These are phyloP conservation scores for Australoheros scitulus DNA, from an alignment of 2,113 vertebrate species.

Conservation along the genomic window DNA sequence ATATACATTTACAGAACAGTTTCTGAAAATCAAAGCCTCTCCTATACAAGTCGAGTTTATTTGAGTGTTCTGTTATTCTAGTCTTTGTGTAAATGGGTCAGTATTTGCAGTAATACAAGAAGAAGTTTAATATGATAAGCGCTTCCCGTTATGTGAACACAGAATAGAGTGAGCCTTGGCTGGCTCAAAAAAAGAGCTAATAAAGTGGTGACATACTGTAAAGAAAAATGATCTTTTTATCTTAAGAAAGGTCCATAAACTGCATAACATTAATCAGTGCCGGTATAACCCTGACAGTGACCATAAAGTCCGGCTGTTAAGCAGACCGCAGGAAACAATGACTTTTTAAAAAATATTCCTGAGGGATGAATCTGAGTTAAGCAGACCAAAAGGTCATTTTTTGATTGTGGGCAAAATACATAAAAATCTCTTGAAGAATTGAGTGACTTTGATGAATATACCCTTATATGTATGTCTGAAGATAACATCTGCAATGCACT, in stretches of 20 bases:
- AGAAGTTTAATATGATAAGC: conserved; percentile 7
- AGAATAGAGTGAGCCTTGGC: background rate
- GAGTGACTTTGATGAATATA: background rate
- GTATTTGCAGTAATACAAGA: background rate
- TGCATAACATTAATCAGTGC: conserved; percentile 39
- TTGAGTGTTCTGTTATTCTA: conserved; percentile 2
- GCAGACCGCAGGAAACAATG: conserved; percentile 32
- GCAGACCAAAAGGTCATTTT: conserved; percentile 3
- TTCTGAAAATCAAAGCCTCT: background rate
- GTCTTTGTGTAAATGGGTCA: background rate
- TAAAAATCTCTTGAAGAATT: background rate
- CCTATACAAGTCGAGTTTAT: background rate
- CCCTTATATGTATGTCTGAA: background rate
- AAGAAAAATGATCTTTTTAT: conserved; percentile 43
- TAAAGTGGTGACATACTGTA: conserved; percentile 53
- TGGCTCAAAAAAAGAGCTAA: conserved; percentile 1
- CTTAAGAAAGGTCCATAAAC: conserved; percentile 51
- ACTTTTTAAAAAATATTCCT: conserved; percentile 3
- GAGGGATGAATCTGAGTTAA: conserved; percentile 15
- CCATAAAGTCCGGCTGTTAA: conserved; percentile 42
- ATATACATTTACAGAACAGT: background rate
- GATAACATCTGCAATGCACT: background rate
- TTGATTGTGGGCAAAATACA: background rate
- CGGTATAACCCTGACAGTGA: conserved; percentile 38
- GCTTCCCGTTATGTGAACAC: background rate